Evolutionary conservation across 2,113 vertebrate genomes (phyloP).

Genomic region (Pterocles burchelli): DNA sequence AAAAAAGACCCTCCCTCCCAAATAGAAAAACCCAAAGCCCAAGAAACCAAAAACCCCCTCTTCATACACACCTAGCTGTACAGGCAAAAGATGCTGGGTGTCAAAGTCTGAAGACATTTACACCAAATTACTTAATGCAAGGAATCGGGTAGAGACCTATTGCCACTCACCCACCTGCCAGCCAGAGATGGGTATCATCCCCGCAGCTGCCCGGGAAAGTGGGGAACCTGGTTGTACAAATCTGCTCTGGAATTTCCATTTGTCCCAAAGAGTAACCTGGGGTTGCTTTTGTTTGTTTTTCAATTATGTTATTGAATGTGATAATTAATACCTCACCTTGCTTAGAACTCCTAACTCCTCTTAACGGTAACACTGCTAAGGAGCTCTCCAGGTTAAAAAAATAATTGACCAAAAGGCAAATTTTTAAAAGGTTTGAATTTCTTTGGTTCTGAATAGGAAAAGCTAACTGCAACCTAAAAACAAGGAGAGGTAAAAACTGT

Average conservation of each 20-base stretch:
- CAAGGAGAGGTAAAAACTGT: neutral
- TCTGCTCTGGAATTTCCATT: neutral
- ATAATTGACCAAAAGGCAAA: neutral
- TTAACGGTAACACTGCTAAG: neutral
- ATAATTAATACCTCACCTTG: neutral
- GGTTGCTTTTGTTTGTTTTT: neutral
- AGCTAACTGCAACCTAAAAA: neutral
- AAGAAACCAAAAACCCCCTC: fast-evolving
- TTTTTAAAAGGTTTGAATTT: neutral
- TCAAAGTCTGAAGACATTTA: neutral
- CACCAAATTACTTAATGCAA: neutral
- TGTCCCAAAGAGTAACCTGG: neutral
- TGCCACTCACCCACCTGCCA: neutral
- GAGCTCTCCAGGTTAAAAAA: neutral
- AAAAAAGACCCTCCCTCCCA: fast-evolving
- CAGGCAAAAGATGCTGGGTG: neutral
- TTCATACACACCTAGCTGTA: neutral
- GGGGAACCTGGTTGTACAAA: neutral
- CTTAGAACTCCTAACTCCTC: neutral
- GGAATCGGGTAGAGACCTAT: neutral
- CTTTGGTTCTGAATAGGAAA: neutral
- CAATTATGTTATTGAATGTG: neutral
- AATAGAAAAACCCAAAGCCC: neutral
- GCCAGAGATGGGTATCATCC: neutral
- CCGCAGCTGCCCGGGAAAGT: neutral